Conservation (phyloP, 2,113 vertebrate species). For the Eurystomus gularis region DNA sequence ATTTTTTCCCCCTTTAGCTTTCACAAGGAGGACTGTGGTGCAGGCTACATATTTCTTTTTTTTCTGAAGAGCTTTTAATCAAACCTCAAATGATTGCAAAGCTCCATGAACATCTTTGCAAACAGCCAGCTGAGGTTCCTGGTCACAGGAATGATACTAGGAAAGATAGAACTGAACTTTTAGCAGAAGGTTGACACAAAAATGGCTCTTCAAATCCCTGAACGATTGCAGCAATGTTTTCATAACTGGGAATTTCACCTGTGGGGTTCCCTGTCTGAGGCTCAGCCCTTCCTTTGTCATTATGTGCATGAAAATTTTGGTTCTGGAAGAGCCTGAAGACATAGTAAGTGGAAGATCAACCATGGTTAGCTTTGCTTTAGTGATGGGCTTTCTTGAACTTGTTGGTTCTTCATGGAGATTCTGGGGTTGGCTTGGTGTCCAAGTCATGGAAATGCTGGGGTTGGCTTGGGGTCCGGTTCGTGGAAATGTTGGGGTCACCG, state of each 20-base stretch:
- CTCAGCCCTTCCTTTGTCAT: accelerated
- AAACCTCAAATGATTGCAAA: background rate
- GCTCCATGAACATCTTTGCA: background rate
- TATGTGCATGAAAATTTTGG: background rate
- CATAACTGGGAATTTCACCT: background rate
- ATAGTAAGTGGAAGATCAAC: too few species aligned
- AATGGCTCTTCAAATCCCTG: background rate
- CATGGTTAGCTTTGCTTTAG: background rate
- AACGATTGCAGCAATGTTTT: too few species aligned
- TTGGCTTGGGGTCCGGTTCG: too few species aligned
- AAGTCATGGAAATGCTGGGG: too few species aligned
- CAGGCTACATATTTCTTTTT: background rate
- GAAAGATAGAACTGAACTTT: background rate
- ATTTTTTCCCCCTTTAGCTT: background rate
- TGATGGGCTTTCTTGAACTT: background rate
- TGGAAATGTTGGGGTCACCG: background rate
- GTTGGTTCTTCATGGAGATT: background rate
- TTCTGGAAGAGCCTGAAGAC: background rate
- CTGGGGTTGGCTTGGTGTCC: too few species aligned
- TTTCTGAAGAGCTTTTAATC: background rate
- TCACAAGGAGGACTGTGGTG: background rate
- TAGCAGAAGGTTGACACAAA: background rate
- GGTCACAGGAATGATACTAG: background rate
- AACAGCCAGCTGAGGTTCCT: background rate
- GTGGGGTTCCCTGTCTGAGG: background rate